These are phyloP conservation scores for Plectrocnemia conspersa DNA, from an alignment of 1,140 invertebrate genomes.

Conservation along the genomic window DNA sequence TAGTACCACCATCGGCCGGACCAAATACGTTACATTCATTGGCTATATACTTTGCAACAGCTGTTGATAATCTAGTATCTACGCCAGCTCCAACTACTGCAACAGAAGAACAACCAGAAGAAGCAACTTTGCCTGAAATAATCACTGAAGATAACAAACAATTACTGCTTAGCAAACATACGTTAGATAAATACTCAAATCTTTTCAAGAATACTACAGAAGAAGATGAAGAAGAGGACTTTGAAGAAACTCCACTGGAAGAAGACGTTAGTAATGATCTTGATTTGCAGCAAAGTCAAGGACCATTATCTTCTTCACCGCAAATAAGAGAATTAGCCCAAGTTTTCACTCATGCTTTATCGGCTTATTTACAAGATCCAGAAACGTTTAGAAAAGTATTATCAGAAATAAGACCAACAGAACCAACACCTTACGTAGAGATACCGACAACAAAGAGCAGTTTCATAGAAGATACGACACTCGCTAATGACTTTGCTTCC, in stretches of 20 bases:
- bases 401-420: constrained; percentile 70
- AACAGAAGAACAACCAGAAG: constrained; percentile 30
- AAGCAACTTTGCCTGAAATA: constrained; percentile 44
- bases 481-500: constrained; percentile 48
- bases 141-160: constrained; percentile 40
- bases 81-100: constrained; percentile 28
- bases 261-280: constrained; percentile 54
- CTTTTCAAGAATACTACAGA: constrained; percentile 49
- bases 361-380: constrained; percentile 75
- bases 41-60: constrained; percentile 71
- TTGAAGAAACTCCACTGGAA: constrained; percentile 36
- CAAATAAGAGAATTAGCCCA: constrained; percentile 72
- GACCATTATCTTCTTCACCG: constrained; percentile 54
- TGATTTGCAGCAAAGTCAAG: constrained; percentile 57
- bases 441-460: constrained; percentile 39
- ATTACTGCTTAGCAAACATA: constrained; percentile 54
- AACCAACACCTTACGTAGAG: constrained; percentile 55
- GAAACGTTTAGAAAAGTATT: constrained; percentile 69
- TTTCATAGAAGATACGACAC: constrained; percentile 39
- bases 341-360: constrained; percentile 75
- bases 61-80: constrained; percentile 54
- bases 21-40: constrained; percentile 71
- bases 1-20: constrained; percentile 64
- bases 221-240: constrained; percentile 39
- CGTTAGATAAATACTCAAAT: constrained; percentile 56